Evolutionary conservation across 2,797 vertebrate species (phyloP), one percentile per base, ranked within the genome.

Genomic region (Scolopax bukidnonensis): DNA sequence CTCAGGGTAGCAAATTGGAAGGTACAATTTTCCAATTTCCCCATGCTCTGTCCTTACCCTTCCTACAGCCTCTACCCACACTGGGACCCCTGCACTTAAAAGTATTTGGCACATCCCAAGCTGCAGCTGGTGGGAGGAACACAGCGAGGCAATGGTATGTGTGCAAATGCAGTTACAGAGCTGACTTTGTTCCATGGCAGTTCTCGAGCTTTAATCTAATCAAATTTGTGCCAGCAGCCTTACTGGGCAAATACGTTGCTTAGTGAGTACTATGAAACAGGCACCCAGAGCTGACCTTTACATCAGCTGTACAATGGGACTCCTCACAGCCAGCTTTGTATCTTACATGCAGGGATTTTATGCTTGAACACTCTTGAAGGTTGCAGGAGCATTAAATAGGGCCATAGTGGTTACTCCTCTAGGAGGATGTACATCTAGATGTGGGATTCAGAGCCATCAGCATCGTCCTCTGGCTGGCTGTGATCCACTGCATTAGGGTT

Each of bases 121-220:
- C 45, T 85, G 89, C 93, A 93, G 90, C 90, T 96, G 94, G 86
- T 7, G 12, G 36, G 82, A 60, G 28, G 81, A 97, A 76, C 56
- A 74, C 67, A 82, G 69, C 0, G 0, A 76, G 41, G 71, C 69
- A 89, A 70, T 43, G 68, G 81, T 74, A 84, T 85, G 89, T 85
- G 84, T 92, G 84, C 84, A 94, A 93, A 93, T 67, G 82, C 5
- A 10, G 90, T 87, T 87, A 94, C 84, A 94, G 90, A 95, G 92
- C 59, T 84, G 81, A 94, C 86, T 94, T 85, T 85, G 89, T 92
- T 90, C 78, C 36, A 53, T 41, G 51, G 74, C 60, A 90, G 86
- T 57, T 65, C 86, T 84, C 2, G 3, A 70, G 81, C 71, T 92
- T 83, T 75, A 91, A 94, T 65, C 83, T 48, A 81, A 92, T 74